These are phyloP conservation scores for Caenorhabditis sp. DNA, from an alignment of 2,888 invertebrate genomes.

Conservation along the genomic window DNA sequence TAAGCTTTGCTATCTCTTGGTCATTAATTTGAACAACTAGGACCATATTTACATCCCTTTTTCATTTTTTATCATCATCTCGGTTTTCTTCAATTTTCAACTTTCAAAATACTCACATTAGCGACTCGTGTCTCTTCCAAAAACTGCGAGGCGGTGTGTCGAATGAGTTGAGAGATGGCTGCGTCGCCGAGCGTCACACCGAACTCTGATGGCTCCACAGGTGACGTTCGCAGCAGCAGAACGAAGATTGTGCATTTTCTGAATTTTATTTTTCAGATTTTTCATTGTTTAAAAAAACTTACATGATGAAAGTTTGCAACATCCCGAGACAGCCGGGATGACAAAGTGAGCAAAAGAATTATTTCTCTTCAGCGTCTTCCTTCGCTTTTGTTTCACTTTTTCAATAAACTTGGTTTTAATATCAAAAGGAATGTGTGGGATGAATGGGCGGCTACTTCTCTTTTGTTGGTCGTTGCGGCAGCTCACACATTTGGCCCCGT, in stretches of 20 bases:
- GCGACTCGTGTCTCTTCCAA: conserved; percentile 71
- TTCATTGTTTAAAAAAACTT: conserved; percentile 33
- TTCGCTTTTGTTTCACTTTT: too few species aligned
- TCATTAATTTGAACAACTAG: too few species aligned
- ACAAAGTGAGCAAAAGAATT: conserved; percentile 5
- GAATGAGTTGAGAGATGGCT: conserved; percentile 73
- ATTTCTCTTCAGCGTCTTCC: conserved; percentile 6
- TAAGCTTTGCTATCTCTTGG: too few species aligned
- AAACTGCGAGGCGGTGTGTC: conserved; percentile 69
- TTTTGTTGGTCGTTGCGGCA: conserved; percentile 38
- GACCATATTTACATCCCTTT: too few species aligned
- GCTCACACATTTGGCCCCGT: conserved; percentile 55
- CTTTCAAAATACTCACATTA: conserved; percentile 62
- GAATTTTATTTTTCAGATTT: too few species aligned
- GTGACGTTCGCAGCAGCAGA: not conserved
- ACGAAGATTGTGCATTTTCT: conserved; percentile 45
- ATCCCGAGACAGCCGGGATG: conserved; percentile 11
- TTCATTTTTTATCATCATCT: not conserved
- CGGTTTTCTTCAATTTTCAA: not conserved
- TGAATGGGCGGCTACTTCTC: conserved; percentile 47
- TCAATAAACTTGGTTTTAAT: conserved; percentile 27
- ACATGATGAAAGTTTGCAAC: conserved; percentile 36
- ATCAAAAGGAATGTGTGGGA: not conserved
- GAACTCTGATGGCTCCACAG: conserved; percentile 48
- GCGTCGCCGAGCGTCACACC: conserved; percentile 73